Conservation (phyloP, 2,888 invertebrate species). For the Matsumyia berberina region DNA sequence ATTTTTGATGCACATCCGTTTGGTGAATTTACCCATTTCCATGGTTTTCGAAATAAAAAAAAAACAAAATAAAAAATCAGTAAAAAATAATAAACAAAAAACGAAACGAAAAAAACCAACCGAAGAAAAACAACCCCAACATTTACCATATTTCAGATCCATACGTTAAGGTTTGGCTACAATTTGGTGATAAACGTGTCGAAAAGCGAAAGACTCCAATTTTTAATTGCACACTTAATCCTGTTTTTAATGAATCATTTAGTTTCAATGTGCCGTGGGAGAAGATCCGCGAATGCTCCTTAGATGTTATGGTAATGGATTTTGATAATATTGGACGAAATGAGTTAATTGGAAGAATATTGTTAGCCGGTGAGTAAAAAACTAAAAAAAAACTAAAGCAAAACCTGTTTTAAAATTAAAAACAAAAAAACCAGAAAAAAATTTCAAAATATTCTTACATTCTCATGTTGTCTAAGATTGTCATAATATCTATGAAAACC, state of each 20-base stretch:
- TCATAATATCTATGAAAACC: constrained; percentile 78
- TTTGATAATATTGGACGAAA: constrained; percentile 98
- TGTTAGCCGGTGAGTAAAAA: constrained; percentile 90
- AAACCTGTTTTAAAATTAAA: constrained; percentile 32
- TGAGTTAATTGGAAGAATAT: constrained; percentile 95
- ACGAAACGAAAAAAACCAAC: constrained; percentile 8
- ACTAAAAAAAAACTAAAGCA: constrained; percentile 38
- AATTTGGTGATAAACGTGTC: constrained; percentile 96
- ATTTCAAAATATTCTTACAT: constrained; percentile 77
- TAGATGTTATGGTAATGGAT: constrained; percentile 98
- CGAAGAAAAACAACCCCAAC: constrained; percentile 40
- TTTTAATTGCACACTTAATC: constrained; percentile 96
- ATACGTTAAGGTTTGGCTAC: constrained; percentile 99
- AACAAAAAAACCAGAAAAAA: constrained; percentile 43
- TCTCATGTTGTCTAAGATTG: constrained; percentile 79
- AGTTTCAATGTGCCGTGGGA: constrained; percentile 98
- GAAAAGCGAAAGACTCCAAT: constrained; percentile 98
- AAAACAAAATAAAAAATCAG: constrained; percentile 1
- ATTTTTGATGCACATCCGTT: no score
- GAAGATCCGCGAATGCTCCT: constrained; percentile 96
- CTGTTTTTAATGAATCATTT: constrained; percentile 98
- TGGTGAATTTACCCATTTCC: no score
- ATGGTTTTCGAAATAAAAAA: not conserved
- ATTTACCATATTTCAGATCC: constrained; percentile 90
- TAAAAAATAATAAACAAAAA: constrained; percentile 18